A percentile compares a stretch with the other conserved stretches of the same genome.
phyloP scores from a whole-genome alignment of 2,888 invertebrate genomes.

The Andrena praecox region DNA sequence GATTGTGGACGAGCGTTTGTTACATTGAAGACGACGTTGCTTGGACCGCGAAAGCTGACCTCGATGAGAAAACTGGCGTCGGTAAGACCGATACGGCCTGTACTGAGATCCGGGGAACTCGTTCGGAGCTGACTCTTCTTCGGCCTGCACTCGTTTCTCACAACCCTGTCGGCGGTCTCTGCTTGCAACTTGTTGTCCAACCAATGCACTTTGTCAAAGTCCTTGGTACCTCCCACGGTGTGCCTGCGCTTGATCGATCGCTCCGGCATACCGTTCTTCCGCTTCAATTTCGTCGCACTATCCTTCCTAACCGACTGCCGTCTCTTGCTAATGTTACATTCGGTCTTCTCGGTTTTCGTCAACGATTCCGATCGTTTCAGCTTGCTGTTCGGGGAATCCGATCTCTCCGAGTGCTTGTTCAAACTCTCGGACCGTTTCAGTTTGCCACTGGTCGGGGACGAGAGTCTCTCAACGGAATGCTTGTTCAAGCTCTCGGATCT shows the following conservation, averaged over 20 bases:
- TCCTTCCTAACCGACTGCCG: constrained; percentile 86
- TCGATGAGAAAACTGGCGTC: constrained; percentile 85
- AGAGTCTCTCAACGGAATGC: constrained; percentile 82
- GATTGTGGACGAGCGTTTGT: constrained; percentile 86
- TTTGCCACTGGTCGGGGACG: constrained; percentile 79
- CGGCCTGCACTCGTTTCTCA: constrained; percentile 86
- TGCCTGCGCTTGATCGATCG: constrained; percentile 94
- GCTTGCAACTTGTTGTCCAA: constrained; percentile 86
- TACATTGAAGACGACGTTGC: constrained; percentile 86
- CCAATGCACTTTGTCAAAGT: constrained; percentile 89
- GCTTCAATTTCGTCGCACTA: constrained; percentile 88
- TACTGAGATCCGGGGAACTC: constrained; percentile 88
- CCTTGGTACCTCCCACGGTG: constrained; percentile 97
- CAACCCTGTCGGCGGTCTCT: constrained; percentile 84
- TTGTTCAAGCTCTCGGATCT: constrained; percentile 88
- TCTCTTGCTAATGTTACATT: constrained; percentile 92
- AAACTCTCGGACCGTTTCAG: constrained; percentile 82
- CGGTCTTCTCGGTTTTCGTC: constrained; percentile 91
- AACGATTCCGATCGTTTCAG: constrained; percentile 88
- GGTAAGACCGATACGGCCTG: constrained; percentile 79
- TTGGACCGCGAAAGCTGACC: constrained; percentile 86
- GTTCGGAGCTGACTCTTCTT: constrained; percentile 87
- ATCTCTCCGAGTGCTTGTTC: constrained; percentile 82
- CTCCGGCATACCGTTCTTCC: constrained; percentile 92
- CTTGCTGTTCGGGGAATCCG: constrained; percentile 84